A percentile compares a stretch with the other conserved stretches of the same genome.
These are phyloP conservation scores for Temnopleurus reevesii DNA, from an alignment of 53 echinoderm and acorn worm genomes.

Conservation along the genomic window DNA sequence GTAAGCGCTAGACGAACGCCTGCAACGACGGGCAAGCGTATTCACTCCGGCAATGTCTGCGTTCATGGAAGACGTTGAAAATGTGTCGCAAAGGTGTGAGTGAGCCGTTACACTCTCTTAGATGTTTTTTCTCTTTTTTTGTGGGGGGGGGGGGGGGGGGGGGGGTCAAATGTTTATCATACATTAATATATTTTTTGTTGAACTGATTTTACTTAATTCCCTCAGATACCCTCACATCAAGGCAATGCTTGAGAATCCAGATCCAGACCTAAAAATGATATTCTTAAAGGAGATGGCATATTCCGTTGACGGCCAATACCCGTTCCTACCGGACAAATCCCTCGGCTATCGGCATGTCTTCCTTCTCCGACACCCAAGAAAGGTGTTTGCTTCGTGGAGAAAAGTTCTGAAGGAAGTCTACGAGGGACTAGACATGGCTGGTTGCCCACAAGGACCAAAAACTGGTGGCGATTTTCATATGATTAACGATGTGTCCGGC, in stretches of 20 bases:
- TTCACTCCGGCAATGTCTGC: too few relatives aligned
- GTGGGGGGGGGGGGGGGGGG: too few relatives aligned
- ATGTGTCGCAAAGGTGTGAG: too few relatives aligned
- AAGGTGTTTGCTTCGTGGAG: conserved; percentile 45
- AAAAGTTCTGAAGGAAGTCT: not conserved
- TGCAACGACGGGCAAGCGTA: too few relatives aligned
- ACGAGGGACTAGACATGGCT: not conserved
- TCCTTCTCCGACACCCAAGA: conserved; percentile 36
- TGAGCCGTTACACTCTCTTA: too few relatives aligned
- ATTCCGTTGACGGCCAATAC: conserved; percentile 27
- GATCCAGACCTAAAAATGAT: not conserved
- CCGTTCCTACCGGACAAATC: conserved; percentile 37
- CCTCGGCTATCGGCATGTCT: not conserved
- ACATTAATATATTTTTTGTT: not conserved
- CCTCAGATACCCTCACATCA: conserved; percentile 5
- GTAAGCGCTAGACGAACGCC: too few relatives aligned
- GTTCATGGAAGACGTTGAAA: too few relatives aligned
- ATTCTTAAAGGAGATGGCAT: conserved; percentile 19
- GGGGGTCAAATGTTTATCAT: too few relatives aligned
- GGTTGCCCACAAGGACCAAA: not conserved
- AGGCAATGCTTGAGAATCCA: not conserved
- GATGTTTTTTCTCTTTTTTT: too few relatives aligned
- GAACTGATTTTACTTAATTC: not conserved
- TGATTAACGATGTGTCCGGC: not conserved
- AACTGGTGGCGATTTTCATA: not conserved